These are phyloP conservation scores for Umimayanthus chanpuru DNA, from an alignment of 92 coral and sea anemone species.

Conservation along the genomic window DNA sequence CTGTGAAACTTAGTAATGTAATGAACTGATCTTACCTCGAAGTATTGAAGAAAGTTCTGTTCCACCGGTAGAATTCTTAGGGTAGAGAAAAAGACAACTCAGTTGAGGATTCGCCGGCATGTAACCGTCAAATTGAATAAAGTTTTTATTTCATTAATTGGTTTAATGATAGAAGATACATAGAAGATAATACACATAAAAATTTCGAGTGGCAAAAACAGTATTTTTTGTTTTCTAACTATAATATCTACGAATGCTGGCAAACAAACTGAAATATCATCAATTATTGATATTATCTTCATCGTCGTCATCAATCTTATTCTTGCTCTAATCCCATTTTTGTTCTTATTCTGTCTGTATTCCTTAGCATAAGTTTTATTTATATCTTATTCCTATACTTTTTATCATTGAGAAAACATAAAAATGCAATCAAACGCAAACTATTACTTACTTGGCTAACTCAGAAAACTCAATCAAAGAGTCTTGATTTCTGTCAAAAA, in stretches of 20 bases:
- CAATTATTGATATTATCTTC: no score
- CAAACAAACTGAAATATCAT: no score
- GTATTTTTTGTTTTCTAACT: no score
- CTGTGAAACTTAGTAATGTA: background rate
- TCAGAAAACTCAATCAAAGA: conserved; percentile 40
- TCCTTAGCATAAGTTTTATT: no score
- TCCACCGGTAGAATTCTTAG: conserved; percentile 37
- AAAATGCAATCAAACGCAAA: background rate
- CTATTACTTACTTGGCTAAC: conserved; percentile 30
- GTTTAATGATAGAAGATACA: no score
- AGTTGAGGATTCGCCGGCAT: background rate
- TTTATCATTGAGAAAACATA: background rate
- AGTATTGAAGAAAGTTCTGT: conserved; percentile 25
- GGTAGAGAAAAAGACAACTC: background rate
- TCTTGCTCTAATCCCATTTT: background rate
- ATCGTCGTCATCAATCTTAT: background rate
- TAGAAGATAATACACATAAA: no score
- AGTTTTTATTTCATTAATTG: no score
- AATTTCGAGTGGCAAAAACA: no score
- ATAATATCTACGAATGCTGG: no score
- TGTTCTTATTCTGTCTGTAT: background rate
- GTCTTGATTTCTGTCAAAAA: conserved; percentile 38
- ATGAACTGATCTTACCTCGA: conserved; percentile 19
- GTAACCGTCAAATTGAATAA: no score
- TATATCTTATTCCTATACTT: no score